Percentiles rank a stretch among this genome's conserved stretches.
Evolutionary conservation across 2,888 invertebrate species (phyloP).

Genomic region (Embidobia sp.): DNA sequence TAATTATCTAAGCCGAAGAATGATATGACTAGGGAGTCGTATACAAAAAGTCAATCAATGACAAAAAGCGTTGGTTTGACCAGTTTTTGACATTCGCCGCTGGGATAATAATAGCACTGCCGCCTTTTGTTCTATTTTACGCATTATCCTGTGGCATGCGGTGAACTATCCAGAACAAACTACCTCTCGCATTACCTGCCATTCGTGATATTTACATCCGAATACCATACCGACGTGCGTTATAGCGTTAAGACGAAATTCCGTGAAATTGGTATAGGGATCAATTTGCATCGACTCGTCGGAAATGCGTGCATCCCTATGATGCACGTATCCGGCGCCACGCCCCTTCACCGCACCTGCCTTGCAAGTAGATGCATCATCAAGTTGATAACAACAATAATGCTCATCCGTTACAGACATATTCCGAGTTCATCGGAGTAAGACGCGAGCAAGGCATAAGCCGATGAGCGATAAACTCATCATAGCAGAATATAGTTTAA

Average conservation of each 20-base stretch:
- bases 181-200: neutral
- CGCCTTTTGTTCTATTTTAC: neutral
- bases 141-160: too few relatives aligned
- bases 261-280: conserved; percentile 58
- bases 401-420: conserved; percentile 67
- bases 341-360: conserved; percentile 77
- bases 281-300: conserved; percentile 74
- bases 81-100: neutral
- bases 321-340: conserved; percentile 78
- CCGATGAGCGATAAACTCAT: conserved; percentile 61
- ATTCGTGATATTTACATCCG: neutral
- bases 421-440: conserved; percentile 45
- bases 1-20: conserved; percentile 12
- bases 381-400: conserved; percentile 72
- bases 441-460: conserved; percentile 52
- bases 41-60: conserved; percentile 23
- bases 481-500: conserved; percentile 50
- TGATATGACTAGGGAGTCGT: too few relatives aligned
- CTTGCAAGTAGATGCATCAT: conserved; percentile 70
- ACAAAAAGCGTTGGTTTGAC: neutral
- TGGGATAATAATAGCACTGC: neutral
- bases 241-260: conserved; percentile 47
- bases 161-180: neutral
- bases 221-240: conserved; percentile 5
- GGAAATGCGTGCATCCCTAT: conserved; percentile 76